Percentiles rank a stretch among this genome's conserved stretches.
Conservation (phyloP, 2,888 invertebrate species). For the Fabriciana adippe region DNA sequence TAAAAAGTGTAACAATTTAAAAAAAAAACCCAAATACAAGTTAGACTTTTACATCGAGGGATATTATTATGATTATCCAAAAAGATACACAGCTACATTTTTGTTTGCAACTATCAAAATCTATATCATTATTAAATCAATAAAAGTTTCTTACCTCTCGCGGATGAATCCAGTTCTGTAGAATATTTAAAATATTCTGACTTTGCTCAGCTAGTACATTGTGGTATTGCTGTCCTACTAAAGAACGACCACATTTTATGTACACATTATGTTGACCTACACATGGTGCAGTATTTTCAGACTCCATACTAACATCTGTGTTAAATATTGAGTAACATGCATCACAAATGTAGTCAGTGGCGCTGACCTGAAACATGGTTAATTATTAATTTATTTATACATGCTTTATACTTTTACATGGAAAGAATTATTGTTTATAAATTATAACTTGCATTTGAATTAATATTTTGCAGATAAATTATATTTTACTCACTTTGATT, state of each 20-base stretch:
- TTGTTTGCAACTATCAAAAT: background rate
- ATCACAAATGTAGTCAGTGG: conserved; percentile 17
- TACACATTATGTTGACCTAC: conserved; percentile 6
- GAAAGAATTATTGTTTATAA: too few relatives aligned
- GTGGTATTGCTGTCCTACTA: background rate
- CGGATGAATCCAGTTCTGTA: background rate
- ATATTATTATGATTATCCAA: too few relatives aligned
- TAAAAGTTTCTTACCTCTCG: background rate
- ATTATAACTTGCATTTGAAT: too few relatives aligned
- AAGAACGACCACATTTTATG: conserved; percentile 8
- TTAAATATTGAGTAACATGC: conserved; percentile 4
- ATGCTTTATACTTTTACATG: too few relatives aligned
- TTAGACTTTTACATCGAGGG: too few relatives aligned
- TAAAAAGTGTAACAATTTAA: too few relatives aligned
- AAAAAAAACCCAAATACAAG: too few relatives aligned
- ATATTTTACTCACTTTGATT: too few relatives aligned
- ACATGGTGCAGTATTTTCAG: background rate
- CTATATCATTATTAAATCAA: background rate
- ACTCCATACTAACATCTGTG: background rate
- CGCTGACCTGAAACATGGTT: conserved; percentile 11
- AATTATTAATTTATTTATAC: too few relatives aligned
- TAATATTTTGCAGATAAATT: too few relatives aligned
- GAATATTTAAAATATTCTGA: background rate
- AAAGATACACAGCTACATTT: background rate
- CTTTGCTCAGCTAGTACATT: background rate